Base-by-base conservation (phyloP, 2,797 vertebrate genomes). In the Amphiprion clarkii region DNA sequence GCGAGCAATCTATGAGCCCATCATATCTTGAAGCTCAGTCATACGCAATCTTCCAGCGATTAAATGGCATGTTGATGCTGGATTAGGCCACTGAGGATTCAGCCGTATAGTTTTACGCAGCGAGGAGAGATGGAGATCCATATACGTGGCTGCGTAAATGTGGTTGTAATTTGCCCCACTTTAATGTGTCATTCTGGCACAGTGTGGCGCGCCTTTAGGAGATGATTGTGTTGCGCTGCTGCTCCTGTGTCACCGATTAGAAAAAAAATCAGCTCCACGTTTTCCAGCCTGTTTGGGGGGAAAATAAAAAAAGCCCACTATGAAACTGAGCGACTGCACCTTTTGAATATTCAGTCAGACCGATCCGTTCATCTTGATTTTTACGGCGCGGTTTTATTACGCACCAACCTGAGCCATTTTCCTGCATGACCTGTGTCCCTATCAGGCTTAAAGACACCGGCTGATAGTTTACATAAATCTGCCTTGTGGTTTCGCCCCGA, bases 401-500 rank as follows among this genome's bases (percentile, higher is more conserved):
- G 82, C 76, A 54, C 74, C 58, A 83, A 70, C 70, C 79, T 73
- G 76, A 82, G 31, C 77, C 40, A 71, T 84, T 87, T 86, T 71
- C 80, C 67, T 82, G 84, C 72, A 5, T 78, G 86, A 84, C 83
- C 86, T 60, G 82, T 65, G 71, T 83, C 77, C 77, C 73, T 71
- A 86, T 88, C 85, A 84, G 85, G 76, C 87, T 83, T 89, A 89
- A 90, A 91, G 87, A 88, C 83, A 82, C 71, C 62, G 84, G 70
- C 84, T 92, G 91, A 93, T 93, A 89, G 90, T 92, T 92, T 91
- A 89, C 93, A 95, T 95, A 94, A 95, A 95, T 94, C 93, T 93
- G 91, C 84, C 81, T 83, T 58, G 81, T 88, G 79, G 60, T 91
- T 92, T 84, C 78, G 80, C 88, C 82, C 74, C 88, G 76, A 90